These are phyloP conservation scores for Deroptyus accipitrinus DNA, from an alignment of 2,113 vertebrate species.

Conservation along the genomic window DNA sequence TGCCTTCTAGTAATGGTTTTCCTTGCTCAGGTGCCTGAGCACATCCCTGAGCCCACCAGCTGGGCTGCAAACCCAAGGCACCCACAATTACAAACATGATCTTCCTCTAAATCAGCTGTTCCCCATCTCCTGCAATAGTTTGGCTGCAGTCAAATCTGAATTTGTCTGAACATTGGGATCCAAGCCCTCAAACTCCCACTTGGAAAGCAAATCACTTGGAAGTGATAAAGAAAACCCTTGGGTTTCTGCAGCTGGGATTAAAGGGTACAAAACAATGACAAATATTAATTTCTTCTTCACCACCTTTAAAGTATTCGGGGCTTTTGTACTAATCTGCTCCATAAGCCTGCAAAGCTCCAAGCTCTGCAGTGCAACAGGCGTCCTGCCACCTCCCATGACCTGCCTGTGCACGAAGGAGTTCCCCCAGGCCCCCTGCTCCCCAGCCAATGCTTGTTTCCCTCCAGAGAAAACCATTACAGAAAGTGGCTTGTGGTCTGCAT, in stretches of 20 bases:
- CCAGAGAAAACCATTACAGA: not conserved
- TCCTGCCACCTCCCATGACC: not conserved
- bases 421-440: not conserved
- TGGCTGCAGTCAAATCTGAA: not conserved
- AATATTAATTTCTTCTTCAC: not conserved
- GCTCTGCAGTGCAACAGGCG: not conserved
- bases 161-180: not conserved
- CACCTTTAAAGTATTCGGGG: not conserved
- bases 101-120: not conserved
- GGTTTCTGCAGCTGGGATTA: not conserved
- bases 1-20: not conserved
- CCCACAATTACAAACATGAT: accelerated
- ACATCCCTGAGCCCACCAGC: not conserved
- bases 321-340: not conserved
- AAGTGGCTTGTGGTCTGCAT: not conserved
- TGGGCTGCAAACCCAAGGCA: not conserved
- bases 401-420: not conserved
- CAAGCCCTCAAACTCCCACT: not conserved
- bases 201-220: not conserved
- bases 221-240: not conserved
- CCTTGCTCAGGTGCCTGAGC: not conserved
- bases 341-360: not conserved
- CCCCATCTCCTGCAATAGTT: not conserved
- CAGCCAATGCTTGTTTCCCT: accelerated
- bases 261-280: accelerated